A percentile compares a stretch with the other conserved stretches of the same genome.
Conservation (phyloP, 2,113 vertebrate genomes). For the Caracal caracal region DNA sequence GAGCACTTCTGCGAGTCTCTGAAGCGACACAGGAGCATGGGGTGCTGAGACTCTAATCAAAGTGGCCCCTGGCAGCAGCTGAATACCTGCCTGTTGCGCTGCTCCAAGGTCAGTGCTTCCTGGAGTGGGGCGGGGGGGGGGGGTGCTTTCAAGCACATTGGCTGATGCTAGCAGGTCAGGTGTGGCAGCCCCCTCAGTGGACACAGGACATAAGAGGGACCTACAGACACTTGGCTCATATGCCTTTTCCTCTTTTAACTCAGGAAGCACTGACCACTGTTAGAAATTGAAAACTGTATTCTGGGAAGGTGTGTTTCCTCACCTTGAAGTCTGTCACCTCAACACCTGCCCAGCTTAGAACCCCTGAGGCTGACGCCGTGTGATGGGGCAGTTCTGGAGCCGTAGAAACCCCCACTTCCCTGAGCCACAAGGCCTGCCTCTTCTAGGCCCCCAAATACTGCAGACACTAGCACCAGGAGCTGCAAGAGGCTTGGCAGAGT, state of each 20-base stretch:
- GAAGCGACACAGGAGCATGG: not conserved
- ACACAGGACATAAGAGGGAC: not conserved
- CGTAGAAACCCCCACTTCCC: not conserved
- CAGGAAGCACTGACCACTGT: not conserved
- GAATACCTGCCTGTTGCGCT: not conserved
- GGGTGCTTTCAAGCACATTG: not conserved
- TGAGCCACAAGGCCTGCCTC: not conserved
- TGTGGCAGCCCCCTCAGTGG: fast-evolving
- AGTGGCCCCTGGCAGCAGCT: not conserved
- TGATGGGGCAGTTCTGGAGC: fast-evolving
- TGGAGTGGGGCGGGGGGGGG: too few relatives aligned
- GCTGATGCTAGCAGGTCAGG: not conserved
- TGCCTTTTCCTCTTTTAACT: not conserved
- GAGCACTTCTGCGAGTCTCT: not conserved
- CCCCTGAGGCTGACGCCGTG: fast-evolving
- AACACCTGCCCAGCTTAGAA: not conserved
- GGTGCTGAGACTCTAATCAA: not conserved
- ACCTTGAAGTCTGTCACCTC: not conserved
- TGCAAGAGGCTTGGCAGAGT: not conserved
- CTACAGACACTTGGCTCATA: not conserved
- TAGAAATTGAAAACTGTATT: not conserved
- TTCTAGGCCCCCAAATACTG: fast-evolving
- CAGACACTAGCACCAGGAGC: not conserved
- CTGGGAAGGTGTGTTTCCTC: not conserved
- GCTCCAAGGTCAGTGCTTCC: not conserved